Conservation (phyloP, 1,140 invertebrate genomes). For the Pseudomyrmex sp. region DNA sequence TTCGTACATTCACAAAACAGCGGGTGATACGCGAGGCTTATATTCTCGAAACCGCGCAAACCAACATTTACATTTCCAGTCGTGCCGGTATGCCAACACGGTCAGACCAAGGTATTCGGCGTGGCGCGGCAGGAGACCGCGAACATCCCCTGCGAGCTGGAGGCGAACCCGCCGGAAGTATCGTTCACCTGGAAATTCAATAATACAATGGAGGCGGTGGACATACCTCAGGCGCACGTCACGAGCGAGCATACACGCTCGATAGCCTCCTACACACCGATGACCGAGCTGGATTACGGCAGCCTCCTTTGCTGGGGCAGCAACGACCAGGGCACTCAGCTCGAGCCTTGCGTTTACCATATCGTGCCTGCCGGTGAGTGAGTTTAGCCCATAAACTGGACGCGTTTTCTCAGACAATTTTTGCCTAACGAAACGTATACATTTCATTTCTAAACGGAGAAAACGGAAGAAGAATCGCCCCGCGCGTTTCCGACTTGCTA, state of each 20-base stretch:
- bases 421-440: no score
- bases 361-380: conserved; percentile 89
- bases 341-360: conserved; percentile 89
- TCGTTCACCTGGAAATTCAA: conserved; percentile 92
- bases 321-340: conserved; percentile 89
- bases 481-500: no score
- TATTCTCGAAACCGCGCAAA: conserved; percentile 5
- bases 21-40: neutral
- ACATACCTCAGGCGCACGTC: conserved; percentile 88
- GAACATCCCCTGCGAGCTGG: conserved; percentile 92
- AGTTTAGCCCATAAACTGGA: no score
- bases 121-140: conserved; percentile 92
- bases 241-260: conserved; percentile 87
- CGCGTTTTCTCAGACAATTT: no score
- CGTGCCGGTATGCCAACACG: conserved; percentile 89
- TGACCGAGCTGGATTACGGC: conserved; percentile 90
- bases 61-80: conserved; percentile 85
- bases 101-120: conserved; percentile 89
- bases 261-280: conserved; percentile 88
- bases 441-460: no score
- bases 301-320: conserved; percentile 89
- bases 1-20: neutral
- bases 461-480: no score
- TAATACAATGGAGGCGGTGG: conserved; percentile 89
- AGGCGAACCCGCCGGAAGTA: conserved; percentile 92